phyloP scores from a whole-genome alignment of 2,888 invertebrate species.

The Hypomecis punctinalis region DNA sequence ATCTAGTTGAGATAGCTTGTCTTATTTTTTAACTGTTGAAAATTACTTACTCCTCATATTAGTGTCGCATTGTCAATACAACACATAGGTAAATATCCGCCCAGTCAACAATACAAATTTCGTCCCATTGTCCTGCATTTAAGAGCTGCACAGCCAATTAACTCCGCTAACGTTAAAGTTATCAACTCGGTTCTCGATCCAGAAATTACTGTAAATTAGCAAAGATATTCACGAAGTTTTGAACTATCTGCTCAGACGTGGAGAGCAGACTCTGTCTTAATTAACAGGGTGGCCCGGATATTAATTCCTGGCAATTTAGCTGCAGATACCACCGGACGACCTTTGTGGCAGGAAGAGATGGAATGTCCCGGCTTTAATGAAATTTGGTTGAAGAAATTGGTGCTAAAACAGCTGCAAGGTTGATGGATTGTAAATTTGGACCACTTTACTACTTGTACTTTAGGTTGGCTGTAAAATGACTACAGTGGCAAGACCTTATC shows the following conservation, averaged over 20 bases:
- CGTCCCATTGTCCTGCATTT: constrained; percentile 14
- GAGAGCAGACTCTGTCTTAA: constrained; percentile 57
- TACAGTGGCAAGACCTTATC: background rate
- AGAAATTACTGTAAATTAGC: constrained; percentile 44
- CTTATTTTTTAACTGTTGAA: too few species aligned
- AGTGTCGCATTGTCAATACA: background rate
- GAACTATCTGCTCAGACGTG: constrained; percentile 53
- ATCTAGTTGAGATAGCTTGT: too few species aligned
- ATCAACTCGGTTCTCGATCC: constrained; percentile 30
- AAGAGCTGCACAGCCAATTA: constrained; percentile 20
- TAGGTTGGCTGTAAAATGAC: constrained; percentile 6
- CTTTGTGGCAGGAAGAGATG: constrained; percentile 44
- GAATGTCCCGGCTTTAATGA: constrained; percentile 34
- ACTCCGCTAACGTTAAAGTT: constrained; percentile 34
- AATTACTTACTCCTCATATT: too few species aligned
- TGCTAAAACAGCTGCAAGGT: constrained; percentile 26
- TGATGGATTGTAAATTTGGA: constrained; percentile 3
- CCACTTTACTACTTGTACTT: background rate
- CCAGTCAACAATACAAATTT: background rate
- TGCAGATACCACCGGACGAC: constrained; percentile 51
- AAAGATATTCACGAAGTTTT: constrained; percentile 43
- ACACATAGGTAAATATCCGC: background rate
- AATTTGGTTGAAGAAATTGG: constrained; percentile 30
- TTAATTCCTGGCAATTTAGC: constrained; percentile 65
- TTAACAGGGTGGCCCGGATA: constrained; percentile 63